Evolutionary conservation across 2,113 vertebrate species (phyloP).

Genomic region (Atherinomorus stipes): DNA sequence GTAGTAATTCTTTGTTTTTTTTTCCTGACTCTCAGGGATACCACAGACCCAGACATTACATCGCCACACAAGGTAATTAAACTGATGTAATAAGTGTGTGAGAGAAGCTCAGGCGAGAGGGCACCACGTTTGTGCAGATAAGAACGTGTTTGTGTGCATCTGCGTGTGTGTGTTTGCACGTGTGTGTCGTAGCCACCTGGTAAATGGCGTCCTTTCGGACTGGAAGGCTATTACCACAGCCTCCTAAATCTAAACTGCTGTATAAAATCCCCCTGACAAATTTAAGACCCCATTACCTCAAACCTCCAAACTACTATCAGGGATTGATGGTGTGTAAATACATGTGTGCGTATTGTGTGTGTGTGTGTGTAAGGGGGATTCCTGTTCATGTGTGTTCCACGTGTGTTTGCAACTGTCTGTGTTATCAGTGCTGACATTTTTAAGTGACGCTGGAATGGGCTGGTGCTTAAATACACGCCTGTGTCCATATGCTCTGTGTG

Average conservation of each 20-base stretch:
- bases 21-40: slow-evolving; percentile 72
- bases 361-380: too few relatives aligned
- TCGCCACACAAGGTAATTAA: slow-evolving; percentile 79
- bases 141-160: slow-evolving; percentile 7
- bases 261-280: slow-evolving; percentile 69
- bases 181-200: slow-evolving; percentile 41
- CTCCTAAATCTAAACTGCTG: slow-evolving; percentile 68
- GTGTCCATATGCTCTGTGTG: background rate
- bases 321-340: slow-evolving; percentile 54
- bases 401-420: background rate
- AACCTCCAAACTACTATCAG: slow-evolving; percentile 57
- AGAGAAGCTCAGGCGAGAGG: slow-evolving; percentile 11
- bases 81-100: slow-evolving; percentile 38
- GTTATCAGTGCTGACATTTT: slow-evolving; percentile 22
- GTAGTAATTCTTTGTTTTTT: slow-evolving; percentile 20
- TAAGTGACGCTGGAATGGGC: slow-evolving; percentile 9
- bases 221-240: slow-evolving; percentile 63
- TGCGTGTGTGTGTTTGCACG: slow-evolving; percentile 15
- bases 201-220: slow-evolving; percentile 53
- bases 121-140: slow-evolving; percentile 3
- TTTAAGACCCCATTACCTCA: slow-evolving; percentile 75
- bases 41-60: slow-evolving; percentile 79
- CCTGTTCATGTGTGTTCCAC: background rate
- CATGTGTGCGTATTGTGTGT: slow-evolving; percentile 11
- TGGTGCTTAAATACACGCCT: slow-evolving; percentile 2